Conservation (phyloP, 2,888 invertebrate genomes). For the Sympetrum striolatum region DNA sequence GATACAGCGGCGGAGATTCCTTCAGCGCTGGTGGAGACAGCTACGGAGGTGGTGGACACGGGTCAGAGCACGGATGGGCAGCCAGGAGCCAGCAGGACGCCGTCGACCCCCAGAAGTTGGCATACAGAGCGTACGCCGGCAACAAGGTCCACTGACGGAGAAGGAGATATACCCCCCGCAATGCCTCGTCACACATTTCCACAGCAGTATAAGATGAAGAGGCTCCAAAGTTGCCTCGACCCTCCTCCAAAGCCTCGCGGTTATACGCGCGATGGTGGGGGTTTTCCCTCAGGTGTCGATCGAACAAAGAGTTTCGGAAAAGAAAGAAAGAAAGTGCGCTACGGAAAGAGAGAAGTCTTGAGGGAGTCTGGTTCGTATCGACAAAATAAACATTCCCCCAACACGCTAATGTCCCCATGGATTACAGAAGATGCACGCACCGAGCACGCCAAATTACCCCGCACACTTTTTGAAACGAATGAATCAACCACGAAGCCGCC, state of each 20-base stretch:
- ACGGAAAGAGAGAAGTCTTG: neutral
- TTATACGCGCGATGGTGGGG: neutral
- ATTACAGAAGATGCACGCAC: neutral
- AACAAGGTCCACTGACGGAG: constrained; percentile 27
- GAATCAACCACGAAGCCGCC: neutral
- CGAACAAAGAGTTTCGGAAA: neutral
- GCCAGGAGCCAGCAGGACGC: constrained; percentile 54
- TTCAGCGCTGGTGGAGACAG: constrained; percentile 61
- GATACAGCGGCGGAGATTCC: constrained; percentile 58
- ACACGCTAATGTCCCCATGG: neutral
- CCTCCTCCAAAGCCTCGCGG: neutral
- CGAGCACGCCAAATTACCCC: neutral
- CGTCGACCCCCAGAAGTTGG: constrained; percentile 51
- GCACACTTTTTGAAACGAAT: neutral
- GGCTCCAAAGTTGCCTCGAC: neutral
- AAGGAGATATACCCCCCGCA: neutral
- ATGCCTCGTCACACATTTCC: neutral
- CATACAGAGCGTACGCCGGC: constrained; percentile 15
- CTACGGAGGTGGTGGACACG: constrained; percentile 53
- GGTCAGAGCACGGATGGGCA: constrained; percentile 54
- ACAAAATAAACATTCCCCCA: neutral
- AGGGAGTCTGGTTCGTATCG: neutral
- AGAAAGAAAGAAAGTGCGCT: neutral
- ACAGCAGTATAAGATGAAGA: neutral
- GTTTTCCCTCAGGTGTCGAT: constrained; percentile 27